Evolutionary conservation across 2,113 vertebrate species (phyloP).

Genomic region (Solenodon paradoxus): DNA sequence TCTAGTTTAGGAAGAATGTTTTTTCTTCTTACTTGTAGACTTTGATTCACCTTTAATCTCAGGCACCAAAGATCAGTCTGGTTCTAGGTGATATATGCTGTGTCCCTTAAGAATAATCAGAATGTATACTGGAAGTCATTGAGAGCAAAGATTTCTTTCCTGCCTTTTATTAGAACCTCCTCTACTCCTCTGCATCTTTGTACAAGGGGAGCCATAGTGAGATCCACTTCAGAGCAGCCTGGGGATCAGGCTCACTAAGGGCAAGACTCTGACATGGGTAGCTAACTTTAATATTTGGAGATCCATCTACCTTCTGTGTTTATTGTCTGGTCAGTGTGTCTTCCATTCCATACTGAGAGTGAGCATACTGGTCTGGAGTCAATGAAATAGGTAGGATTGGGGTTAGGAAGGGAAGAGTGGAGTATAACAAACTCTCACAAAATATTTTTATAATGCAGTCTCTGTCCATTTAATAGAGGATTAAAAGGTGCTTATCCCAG

Average conservation of each 20-base stretch:
- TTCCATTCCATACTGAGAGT: neutral
- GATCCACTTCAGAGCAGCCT: neutral
- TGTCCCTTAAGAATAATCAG: slow-evolving; percentile 15
- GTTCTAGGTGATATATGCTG: neutral
- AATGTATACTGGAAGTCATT: neutral
- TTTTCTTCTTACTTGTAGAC: neutral
- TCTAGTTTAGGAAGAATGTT: neutral
- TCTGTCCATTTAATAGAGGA: neutral
- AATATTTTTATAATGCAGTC: neutral
- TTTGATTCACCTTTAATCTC: neutral
- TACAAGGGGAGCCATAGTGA: neutral
- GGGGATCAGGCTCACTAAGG: neutral
- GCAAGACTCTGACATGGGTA: neutral
- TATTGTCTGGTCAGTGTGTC: neutral
- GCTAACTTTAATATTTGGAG: too few species aligned
- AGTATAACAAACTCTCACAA: neutral
- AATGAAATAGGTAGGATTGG: neutral
- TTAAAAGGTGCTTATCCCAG: neutral
- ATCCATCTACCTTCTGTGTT: neutral
- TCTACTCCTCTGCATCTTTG: neutral
- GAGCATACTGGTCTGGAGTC: neutral
- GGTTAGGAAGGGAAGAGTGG: neutral
- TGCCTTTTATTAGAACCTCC: neutral
- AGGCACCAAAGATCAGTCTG: neutral
- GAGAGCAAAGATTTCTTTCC: neutral